phyloP scores from a whole-genome alignment of 2,113 vertebrate genomes.

The Pelecanus crispus region DNA sequence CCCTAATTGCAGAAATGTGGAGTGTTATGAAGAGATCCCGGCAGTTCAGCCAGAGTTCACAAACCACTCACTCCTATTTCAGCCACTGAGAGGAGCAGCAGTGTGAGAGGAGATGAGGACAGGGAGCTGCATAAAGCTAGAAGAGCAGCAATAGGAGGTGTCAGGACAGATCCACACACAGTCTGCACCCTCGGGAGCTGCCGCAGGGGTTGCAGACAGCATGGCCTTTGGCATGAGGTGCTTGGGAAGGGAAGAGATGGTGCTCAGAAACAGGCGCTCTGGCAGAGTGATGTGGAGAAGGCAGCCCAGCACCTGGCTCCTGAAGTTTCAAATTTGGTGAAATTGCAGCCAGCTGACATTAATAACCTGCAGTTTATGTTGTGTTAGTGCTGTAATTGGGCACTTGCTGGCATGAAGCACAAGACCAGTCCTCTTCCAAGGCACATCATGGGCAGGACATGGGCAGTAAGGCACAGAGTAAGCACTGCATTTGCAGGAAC shows the following conservation, averaged over 20 bases:
- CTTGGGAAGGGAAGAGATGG: background rate
- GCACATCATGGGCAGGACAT: background rate
- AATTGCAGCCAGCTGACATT: background rate
- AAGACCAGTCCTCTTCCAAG: background rate
- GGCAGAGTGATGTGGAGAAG: background rate
- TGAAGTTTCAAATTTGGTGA: background rate
- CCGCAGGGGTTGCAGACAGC: background rate
- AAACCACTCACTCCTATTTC: background rate
- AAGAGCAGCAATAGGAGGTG: background rate
- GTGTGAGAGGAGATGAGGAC: background rate
- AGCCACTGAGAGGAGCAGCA: background rate
- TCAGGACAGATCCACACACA: background rate
- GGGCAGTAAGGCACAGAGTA: background rate
- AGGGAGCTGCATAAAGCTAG: background rate
- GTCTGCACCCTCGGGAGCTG: background rate
- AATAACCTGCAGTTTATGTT: background rate
- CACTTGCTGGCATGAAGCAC: background rate
- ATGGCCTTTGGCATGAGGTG: background rate
- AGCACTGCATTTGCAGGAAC: background rate
- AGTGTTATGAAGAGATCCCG: background rate
- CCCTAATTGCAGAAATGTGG: constrained; percentile 16
- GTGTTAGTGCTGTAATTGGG: background rate
- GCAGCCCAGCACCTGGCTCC: background rate
- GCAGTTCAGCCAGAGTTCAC: constrained; percentile 50
- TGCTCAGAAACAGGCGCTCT: background rate